These are phyloP conservation scores for Saguinus midas DNA, from an alignment of 2,113 vertebrate genomes.

Conservation along the genomic window DNA sequence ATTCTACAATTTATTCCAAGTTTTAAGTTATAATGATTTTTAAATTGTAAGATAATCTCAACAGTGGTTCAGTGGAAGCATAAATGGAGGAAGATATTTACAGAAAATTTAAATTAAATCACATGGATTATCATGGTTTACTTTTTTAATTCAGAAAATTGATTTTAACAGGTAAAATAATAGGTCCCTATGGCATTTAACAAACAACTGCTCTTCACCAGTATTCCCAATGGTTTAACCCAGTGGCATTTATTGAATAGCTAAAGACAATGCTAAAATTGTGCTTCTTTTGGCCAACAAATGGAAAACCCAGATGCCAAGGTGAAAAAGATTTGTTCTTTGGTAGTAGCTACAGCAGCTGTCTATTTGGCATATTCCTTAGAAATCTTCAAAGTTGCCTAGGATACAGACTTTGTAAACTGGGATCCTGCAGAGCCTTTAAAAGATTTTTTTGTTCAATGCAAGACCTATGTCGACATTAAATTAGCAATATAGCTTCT, in stretches of 20 bases:
- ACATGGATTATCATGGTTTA: background rate
- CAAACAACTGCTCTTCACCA: slow-evolving; percentile 49
- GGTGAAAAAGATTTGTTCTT: slow-evolving; percentile 63
- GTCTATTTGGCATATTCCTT: slow-evolving; percentile 66
- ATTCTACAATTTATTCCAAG: slow-evolving; percentile 30
- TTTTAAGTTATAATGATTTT: slow-evolving; percentile 37
- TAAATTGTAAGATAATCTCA: slow-evolving; percentile 14
- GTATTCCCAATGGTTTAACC: background rate
- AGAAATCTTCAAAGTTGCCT: slow-evolving; percentile 68
- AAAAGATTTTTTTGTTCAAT: slow-evolving; percentile 39
- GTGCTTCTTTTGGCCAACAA: slow-evolving; percentile 53
- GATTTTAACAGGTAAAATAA: slow-evolving; percentile 41
- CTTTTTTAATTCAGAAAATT: background rate
- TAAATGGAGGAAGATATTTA: background rate
- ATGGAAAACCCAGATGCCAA: slow-evolving; percentile 67
- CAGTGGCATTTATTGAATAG: slow-evolving; percentile 31
- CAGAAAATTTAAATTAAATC: slow-evolving; percentile 36
- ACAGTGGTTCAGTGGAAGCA: background rate
- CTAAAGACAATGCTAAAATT: slow-evolving; percentile 46
- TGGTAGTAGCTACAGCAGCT: slow-evolving; percentile 68
- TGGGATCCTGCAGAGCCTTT: slow-evolving; percentile 43
- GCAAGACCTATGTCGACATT: slow-evolving; percentile 7
- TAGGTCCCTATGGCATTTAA: slow-evolving; percentile 15
- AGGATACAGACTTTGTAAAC: slow-evolving; percentile 68
- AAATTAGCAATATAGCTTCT: slow-evolving; percentile 15